Percentiles rank a stretch among this genome's conserved stretches.
Evolutionary conservation across 2,888 invertebrate species (phyloP).

Genomic region (Eretmocerus hayati): DNA sequence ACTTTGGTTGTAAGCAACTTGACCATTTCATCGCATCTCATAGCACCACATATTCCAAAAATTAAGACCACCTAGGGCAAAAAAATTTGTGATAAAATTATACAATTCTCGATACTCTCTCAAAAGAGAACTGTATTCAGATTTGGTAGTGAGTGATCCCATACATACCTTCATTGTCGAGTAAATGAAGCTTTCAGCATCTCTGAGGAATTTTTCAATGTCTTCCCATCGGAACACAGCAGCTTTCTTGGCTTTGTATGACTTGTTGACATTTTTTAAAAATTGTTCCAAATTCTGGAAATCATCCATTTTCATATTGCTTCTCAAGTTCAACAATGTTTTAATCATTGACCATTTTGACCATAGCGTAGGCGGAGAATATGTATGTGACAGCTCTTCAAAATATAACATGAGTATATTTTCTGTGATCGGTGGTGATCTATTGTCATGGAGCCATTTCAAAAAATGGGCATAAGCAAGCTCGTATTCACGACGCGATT

Average conservation of each 20-base stretch:
- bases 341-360: background rate
- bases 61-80: conserved; percentile 2
- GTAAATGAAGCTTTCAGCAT: background rate
- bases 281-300: background rate
- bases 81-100: no score
- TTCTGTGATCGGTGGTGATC: no score
- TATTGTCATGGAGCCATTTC: no score
- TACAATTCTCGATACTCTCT: background rate
- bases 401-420: no score
- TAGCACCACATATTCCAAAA: conserved; percentile 3
- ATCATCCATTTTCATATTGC: background rate
- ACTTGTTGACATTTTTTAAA: background rate
- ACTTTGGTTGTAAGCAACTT: background rate
- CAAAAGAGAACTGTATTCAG: background rate
- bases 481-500: no score
- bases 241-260: conserved; percentile 1
- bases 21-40: background rate
- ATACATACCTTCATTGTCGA: conserved; percentile 1
- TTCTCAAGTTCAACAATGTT: background rate
- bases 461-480: no score
- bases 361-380: background rate
- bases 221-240: background rate
- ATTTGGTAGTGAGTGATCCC: background rate
- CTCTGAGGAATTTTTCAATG: background rate
- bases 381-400: no score